Percentiles rank a stretch among this genome's conserved stretches.
phyloP scores from a whole-genome alignment of 2,113 vertebrate genomes.

The Herpetotheres cachinnans region DNA sequence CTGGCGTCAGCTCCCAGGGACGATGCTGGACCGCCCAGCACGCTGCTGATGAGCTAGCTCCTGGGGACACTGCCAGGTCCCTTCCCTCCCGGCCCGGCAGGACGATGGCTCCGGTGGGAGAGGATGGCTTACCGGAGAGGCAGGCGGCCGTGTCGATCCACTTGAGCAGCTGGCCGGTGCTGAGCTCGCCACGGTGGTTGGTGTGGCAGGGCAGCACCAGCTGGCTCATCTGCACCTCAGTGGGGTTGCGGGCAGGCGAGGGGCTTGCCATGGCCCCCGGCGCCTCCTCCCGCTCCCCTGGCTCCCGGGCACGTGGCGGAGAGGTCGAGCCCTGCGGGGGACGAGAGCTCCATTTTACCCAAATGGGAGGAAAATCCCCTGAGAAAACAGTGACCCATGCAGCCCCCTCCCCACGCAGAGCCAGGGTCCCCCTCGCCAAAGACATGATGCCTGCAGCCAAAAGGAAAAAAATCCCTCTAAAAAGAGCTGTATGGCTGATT shows the following conservation, averaged over 20 bases:
- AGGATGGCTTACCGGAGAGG: constrained; percentile 80
- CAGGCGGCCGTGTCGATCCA: constrained; percentile 98
- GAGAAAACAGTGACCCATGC: rapidly evolving
- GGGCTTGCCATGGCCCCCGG: not conserved
- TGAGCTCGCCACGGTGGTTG: constrained; percentile 89
- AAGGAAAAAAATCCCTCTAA: not conserved
- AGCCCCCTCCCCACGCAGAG: rapidly evolving
- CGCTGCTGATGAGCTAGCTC: not conserved
- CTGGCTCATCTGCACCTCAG: constrained; percentile 97
- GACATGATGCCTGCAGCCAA: rapidly evolving
- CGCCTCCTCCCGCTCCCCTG: constrained; percentile 52
- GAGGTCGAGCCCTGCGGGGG: not conserved
- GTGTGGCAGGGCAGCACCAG: constrained; percentile 93
- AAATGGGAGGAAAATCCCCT: rapidly evolving
- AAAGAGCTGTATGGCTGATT: not conserved
- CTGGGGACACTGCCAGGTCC: not conserved
- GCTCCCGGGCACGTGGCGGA: not conserved
- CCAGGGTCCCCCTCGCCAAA: not conserved
- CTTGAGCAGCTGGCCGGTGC: constrained; percentile 92
- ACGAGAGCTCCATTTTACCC: not conserved
- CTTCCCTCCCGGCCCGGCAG: not conserved
- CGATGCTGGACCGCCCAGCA: not conserved
- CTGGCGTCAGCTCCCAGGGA: not conserved
- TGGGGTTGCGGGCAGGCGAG: constrained; percentile 75
- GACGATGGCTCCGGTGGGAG: not conserved